Evolutionary conservation across 92 coral and sea anemone species (phyloP), one percentile per base, ranked within the genome.

Genomic region (Blastomussa wellsi): DNA sequence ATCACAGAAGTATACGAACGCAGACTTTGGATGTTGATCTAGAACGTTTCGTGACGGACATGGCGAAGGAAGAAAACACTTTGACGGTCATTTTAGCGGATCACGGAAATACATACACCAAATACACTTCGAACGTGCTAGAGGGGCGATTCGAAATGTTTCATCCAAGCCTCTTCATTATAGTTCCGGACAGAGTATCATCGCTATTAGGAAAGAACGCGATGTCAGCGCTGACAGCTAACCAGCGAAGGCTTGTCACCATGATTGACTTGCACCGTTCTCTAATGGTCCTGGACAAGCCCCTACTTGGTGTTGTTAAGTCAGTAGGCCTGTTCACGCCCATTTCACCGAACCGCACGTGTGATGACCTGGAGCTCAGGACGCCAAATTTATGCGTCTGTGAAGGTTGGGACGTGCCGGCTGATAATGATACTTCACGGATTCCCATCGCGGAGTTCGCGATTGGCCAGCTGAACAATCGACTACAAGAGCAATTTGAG

Each of bases 141-240:
- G 98, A 95, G 65, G 98, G 98, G 7, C 92, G 97, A 52, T 90
- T 95, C 74, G 98, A 95, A 73, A 95, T 95, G 92, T 93, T 87
- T 69, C 98, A 95, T 55, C 98, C 98, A 1, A 88, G 93, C 85
- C 73, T 95, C 77, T 93, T 95, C 76, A 53, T 89, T 0, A 88
- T 95, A 64, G 93, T 95, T 1, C 98, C 98, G 0, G 48, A 91
- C 52, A 86, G 84, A 3, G 97, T 91, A 3, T 92, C 91, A 0
- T 59, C 47, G 35, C 62, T 83, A 7, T 31, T 95, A 39, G 98
- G 98, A n/a, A 82, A 57, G 36, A 60, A 87, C 17, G 95, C 97
- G 2, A 82, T 93, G 72, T 39, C 86, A 32, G 93, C 93, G 17
- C 62, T 95, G 48, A 60, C 79, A 72, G 67, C 32, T 20, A 95